Evolutionary conservation across 2,888 invertebrate species (phyloP).

Genomic region (Drosophila maculinotata): DNA sequence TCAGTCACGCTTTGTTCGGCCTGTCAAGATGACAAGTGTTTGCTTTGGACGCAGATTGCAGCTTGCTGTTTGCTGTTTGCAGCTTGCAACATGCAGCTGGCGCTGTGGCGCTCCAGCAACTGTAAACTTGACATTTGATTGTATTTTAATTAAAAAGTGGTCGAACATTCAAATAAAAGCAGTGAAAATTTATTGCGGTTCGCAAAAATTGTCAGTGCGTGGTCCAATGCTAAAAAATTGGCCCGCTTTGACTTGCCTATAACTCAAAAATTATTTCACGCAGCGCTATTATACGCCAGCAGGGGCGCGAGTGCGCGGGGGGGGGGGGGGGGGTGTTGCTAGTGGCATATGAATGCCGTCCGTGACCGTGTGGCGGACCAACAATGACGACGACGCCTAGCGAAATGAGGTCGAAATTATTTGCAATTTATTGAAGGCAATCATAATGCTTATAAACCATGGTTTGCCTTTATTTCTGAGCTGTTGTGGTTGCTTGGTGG

Average conservation of each 20-base stretch:
- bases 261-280: constrained; percentile 77
- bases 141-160: constrained; percentile 77
- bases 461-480: constrained; percentile 49
- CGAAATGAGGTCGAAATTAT: constrained; percentile 81
- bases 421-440: constrained; percentile 82
- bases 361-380: constrained; percentile 74
- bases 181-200: constrained; percentile 68
- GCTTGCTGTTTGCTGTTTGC: constrained; percentile 20
- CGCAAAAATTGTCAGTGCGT: constrained; percentile 68
- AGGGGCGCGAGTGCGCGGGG: constrained; percentile 14
- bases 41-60: constrained; percentile 59
- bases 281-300: constrained; percentile 57
- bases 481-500: constrained; percentile 37
- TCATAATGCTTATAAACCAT: constrained; percentile 79
- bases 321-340: constrained; percentile 23
- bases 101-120: constrained; percentile 72
- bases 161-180: constrained; percentile 52
- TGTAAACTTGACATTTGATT: constrained; percentile 82
- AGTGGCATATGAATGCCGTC: constrained; percentile 59
- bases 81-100: constrained; percentile 60
- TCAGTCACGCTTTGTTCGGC: constrained; percentile 81
- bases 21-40: constrained; percentile 82
- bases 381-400: constrained; percentile 65
- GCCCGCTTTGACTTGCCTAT: constrained; percentile 53
- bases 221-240: constrained; percentile 52